Conservation (phyloP, 1,140 invertebrate genomes). For the Calycopis cecrops region DNA sequence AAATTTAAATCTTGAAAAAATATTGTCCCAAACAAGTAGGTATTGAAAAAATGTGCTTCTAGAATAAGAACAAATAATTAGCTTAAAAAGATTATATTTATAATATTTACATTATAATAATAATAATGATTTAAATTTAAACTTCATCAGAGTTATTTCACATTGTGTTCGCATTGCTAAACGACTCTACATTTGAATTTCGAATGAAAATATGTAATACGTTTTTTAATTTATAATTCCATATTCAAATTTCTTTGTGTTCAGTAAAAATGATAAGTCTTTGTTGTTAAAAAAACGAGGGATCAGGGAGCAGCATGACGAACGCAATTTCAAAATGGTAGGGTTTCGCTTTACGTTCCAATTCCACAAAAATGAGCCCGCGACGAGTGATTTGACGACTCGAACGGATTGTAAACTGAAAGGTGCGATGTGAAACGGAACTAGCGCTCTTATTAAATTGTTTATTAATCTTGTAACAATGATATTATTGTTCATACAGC, state of each 20-base stretch:
- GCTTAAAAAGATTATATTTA: no score
- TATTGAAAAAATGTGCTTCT: no score
- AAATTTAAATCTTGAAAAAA: no score
- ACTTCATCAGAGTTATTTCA: no score
- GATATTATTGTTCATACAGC: no score
- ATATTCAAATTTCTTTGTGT: conserved; percentile 50
- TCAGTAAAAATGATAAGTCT: conserved; percentile 41
- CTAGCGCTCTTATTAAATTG: conserved; percentile 20
- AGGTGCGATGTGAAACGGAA: conserved; percentile 46
- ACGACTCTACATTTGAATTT: conserved; percentile 14
- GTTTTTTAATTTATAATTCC: conserved; percentile 22
- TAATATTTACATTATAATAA: no score
- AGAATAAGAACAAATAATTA: no score
- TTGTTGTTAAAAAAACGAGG: conserved; percentile 27
- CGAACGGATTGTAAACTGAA: conserved; percentile 58
- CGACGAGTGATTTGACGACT: conserved; percentile 67
- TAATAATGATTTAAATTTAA: no score
- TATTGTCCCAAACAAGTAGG: no score
- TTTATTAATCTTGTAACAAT: no score
- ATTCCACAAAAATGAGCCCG: conserved; percentile 67
- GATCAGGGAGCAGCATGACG: conserved; percentile 60
- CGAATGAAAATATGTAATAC: conserved; percentile 20
- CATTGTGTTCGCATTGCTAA: no score
- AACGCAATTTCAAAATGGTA: conserved; percentile 68
- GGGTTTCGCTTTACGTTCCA: conserved; percentile 64